phyloP scores from a whole-genome alignment of 2,113 vertebrate genomes.

The Galemys pyrenaicus region DNA sequence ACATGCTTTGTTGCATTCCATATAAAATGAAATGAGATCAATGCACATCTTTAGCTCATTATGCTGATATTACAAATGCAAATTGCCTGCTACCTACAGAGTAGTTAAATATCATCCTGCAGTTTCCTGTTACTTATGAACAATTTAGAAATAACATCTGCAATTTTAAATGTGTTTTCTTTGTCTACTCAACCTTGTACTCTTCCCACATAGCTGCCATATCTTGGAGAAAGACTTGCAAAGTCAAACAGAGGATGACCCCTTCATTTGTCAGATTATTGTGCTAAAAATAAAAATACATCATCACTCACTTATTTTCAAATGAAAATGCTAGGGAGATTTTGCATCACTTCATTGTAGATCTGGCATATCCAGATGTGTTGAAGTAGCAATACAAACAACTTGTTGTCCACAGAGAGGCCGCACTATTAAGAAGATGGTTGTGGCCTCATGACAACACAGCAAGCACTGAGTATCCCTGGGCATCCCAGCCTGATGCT shows the following conservation, averaged over 20 bases:
- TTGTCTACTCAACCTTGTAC: conserved; percentile 57
- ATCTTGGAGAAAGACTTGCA: conserved; percentile 46
- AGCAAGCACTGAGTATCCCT: not conserved
- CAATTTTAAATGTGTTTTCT: conserved; percentile 76
- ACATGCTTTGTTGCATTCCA: conserved; percentile 69
- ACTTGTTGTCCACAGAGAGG: not conserved
- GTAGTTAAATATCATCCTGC: conserved; percentile 80
- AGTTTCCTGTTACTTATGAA: conserved; percentile 80
- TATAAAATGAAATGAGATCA: conserved; percentile 76
- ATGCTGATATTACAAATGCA: conserved; percentile 82
- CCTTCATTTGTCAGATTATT: not conserved
- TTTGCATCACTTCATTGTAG: not conserved
- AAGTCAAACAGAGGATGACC: conserved; percentile 44
- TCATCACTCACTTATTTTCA: not conserved
- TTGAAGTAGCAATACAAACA: not conserved
- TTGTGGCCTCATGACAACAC: not conserved
- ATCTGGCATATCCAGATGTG: not conserved
- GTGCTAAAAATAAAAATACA: not conserved
- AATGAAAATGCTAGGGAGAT: not conserved
- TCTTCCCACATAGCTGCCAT: not conserved
- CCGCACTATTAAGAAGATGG: not conserved
- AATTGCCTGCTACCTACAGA: conserved; percentile 81
- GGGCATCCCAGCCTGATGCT: not conserved
- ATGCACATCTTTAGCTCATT: conserved; percentile 76
- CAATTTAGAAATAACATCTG: conserved; percentile 80